A percentile compares a stretch with the other conserved stretches of the same genome.
Conservation (phyloP, 2,113 vertebrate genomes). For the Zapornia atra region DNA sequence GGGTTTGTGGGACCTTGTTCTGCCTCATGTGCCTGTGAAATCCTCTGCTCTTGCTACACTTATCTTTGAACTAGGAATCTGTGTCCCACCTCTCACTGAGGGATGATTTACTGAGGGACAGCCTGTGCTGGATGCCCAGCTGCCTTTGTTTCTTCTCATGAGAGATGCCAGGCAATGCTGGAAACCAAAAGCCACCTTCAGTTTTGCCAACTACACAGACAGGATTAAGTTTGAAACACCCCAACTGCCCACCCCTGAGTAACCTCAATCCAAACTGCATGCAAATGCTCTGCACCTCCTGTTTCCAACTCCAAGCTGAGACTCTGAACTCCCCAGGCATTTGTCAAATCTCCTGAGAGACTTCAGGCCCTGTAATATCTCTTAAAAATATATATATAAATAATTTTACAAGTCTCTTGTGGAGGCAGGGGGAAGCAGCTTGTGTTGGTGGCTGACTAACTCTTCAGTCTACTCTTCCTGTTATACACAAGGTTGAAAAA, state of each 20-base stretch:
- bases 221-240: slow-evolving; percentile 23
- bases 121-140: background rate
- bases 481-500: background rate
- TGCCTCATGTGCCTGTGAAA: background rate
- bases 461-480: background rate
- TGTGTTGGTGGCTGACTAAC: background rate
- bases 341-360: background rate
- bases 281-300: background rate
- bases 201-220: background rate
- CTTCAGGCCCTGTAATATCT: background rate
- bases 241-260: fast-evolving
- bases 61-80: background rate
- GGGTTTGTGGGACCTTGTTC: background rate
- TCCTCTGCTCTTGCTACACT: fast-evolving
- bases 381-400: background rate
- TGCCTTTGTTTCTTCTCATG: background rate
- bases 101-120: background rate
- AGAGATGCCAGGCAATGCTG: background rate
- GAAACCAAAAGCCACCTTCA: slow-evolving; percentile 40
- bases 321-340: background rate
- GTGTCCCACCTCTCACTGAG: background rate
- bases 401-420: background rate
- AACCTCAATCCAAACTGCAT: background rate
- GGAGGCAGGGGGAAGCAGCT: background rate
- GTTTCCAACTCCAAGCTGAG: background rate